These are phyloP conservation scores for Sycophila texana DNA, from an alignment of 2,888 invertebrate species.

Conservation along the genomic window DNA sequence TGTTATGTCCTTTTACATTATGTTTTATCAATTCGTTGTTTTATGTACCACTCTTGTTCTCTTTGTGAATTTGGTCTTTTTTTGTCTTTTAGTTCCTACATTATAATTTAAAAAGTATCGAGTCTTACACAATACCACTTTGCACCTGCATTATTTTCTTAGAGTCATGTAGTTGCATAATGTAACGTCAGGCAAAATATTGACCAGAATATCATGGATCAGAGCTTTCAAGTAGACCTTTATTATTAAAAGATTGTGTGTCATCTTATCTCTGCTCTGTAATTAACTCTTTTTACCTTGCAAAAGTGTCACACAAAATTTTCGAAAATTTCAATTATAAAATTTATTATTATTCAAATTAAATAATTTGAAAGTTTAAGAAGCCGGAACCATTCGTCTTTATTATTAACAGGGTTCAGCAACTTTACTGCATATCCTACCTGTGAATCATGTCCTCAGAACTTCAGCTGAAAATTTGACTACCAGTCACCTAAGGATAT, in stretches of 20 bases:
- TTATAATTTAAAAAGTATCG: conserved; percentile 24
- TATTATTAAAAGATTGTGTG: conserved; percentile 42
- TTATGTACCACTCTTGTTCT: conserved; percentile 36
- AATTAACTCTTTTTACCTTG: conserved; percentile 39
- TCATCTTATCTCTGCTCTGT: conserved; percentile 22
- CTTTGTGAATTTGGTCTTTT: conserved; percentile 40
- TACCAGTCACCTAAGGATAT: conserved; percentile 7
- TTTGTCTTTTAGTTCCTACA: conserved; percentile 41
- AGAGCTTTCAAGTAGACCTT: conserved; percentile 40
- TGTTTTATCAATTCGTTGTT: conserved; percentile 42
- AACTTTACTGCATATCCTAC: conserved; percentile 17
- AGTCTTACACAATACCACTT: conserved; percentile 53
- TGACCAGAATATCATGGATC: conserved; percentile 48
- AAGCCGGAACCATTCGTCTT: conserved; percentile 29
- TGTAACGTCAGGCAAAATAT: conserved; percentile 50
- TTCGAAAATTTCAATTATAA: conserved; percentile 6
- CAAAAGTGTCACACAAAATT: conserved; percentile 42
- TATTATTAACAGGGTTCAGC: conserved; percentile 23
- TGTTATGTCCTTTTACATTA: conserved; percentile 53
- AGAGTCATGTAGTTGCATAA: conserved; percentile 57
- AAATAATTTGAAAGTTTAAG: conserved; percentile 16
- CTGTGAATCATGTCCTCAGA: conserved; percentile 21
- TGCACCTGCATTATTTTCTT: conserved; percentile 56
- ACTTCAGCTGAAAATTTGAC: conserved; percentile 9
- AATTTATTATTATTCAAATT: not conserved